Evolutionary conservation across 1,140 invertebrate species (phyloP), one percentile per base, ranked within the genome.

Genomic region (Ceratina calcarata): DNA sequence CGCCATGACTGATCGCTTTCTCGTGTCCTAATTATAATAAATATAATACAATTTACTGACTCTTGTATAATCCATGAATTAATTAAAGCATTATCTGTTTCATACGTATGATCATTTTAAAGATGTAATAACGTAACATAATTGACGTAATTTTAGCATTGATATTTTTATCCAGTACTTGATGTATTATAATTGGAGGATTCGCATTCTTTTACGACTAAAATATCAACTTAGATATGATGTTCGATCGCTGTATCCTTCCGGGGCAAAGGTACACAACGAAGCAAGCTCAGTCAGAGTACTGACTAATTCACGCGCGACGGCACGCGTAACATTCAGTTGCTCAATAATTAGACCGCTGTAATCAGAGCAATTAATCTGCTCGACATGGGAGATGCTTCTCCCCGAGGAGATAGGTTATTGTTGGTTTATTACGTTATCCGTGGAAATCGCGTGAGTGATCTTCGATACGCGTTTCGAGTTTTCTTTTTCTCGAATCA

Each of bases 291-390:
- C 10, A 53, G 20, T 15, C 37, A 7, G 55, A 16, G n/a, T 27
- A 22, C 15, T 77, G 55, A 60, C 74, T 53, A 61, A 69, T 69
- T 18, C 55, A 32, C 57, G n/a, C 66, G 66, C 57, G 66, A 37
- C 57, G 32, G 75, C 22, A 49, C 51, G 65, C 55, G 51, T 60
- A 77, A 77, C 55, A 61, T 69, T 77, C 24, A 37, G 37, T n/a
- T 49, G 49, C 15, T 61, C 37, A 51, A 51, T 77, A 62, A 77
- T 70, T 70, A 77, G 60, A 8, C 15, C 24, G 6, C 15, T 15
- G 27, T 61, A 70, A 77, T 77, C 75, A 12, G 24, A 10, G 75
- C 57, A 24, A 61, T 70, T 62, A 61, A 70, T 77, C 75, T 24
- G 18, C 8, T 37, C n/a, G 32, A 16, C 24, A 1, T 24, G 27